A percentile compares a stretch with the other conserved stretches of the same genome.
Conservation (phyloP, 2,888 invertebrate species). For the Pheosia tremula region DNA sequence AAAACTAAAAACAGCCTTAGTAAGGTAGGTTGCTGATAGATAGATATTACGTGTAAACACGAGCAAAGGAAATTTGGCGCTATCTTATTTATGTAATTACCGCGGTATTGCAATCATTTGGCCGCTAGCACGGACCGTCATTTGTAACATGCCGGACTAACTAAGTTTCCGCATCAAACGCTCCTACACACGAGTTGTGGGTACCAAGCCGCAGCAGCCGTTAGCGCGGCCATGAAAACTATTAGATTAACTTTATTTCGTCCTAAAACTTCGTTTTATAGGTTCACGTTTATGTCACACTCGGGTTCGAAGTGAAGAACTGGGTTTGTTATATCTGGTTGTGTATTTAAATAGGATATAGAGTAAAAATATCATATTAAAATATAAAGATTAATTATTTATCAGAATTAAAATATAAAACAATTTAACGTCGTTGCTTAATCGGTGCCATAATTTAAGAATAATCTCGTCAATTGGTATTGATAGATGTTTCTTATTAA, state of each 20-base stretch:
- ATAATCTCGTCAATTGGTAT: too few species aligned
- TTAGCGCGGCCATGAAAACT: conserved; percentile 33
- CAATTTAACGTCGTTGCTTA: too few species aligned
- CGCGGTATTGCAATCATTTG: conserved; percentile 44
- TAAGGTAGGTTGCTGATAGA: too few species aligned
- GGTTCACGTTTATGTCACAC: not conserved
- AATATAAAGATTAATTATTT: too few species aligned
- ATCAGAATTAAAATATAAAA: too few species aligned
- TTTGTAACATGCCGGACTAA: conserved; percentile 50
- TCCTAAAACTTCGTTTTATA: not conserved
- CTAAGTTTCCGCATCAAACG: conserved; percentile 52
- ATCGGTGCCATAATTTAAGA: too few species aligned
- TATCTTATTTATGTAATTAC: conserved; percentile 44
- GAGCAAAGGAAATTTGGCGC: conserved; percentile 30
- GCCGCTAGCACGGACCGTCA: conserved; percentile 42
- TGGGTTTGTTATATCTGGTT: not conserved
- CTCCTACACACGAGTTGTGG: conserved; percentile 33
- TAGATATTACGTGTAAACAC: not conserved
- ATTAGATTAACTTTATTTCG: not conserved
- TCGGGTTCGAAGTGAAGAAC: not conserved
- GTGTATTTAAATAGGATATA: too few species aligned
- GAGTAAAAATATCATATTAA: too few species aligned
- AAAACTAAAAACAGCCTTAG: too few species aligned
- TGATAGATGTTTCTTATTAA: too few species aligned
- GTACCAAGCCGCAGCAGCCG: conserved; percentile 31